phyloP scores from a whole-genome alignment of 2,113 vertebrate species.

The Steatornis caripensis region DNA sequence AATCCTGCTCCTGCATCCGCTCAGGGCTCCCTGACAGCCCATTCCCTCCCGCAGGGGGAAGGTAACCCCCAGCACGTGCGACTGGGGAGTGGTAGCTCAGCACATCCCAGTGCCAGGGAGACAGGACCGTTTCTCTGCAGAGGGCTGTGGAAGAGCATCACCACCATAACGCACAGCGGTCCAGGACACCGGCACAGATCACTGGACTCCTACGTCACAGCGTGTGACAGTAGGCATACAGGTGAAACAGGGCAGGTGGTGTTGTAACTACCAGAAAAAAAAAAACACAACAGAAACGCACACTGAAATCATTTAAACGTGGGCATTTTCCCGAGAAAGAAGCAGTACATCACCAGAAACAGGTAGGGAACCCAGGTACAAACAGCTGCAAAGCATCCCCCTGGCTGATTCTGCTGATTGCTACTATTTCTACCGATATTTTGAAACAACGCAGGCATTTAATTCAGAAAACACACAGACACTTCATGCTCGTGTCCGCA shows the following conservation, averaged over 20 bases:
- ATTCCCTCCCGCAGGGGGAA: rapidly evolving
- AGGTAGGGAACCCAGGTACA: background rate
- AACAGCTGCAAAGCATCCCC: background rate
- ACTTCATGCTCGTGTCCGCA: rapidly evolving
- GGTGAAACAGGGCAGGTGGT: background rate
- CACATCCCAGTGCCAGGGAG: too few species aligned
- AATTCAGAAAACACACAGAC: rapidly evolving
- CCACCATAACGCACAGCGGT: background rate
- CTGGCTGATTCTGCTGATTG: background rate
- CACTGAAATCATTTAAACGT: rapidly evolving
- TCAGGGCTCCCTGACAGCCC: background rate
- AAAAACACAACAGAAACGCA: background rate
- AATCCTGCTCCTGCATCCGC: background rate
- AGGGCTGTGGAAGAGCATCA: background rate
- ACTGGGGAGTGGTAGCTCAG: rapidly evolving
- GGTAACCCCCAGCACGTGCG: too few species aligned
- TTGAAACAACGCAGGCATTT: rapidly evolving
- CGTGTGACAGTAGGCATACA: rapidly evolving
- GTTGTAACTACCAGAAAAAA: background rate
- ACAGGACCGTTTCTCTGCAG: rapidly evolving
- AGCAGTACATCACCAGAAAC: background rate
- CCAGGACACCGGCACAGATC: too few species aligned
- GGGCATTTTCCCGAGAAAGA: rapidly evolving
- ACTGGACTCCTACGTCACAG: rapidly evolving
- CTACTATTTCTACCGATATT: background rate